Evolutionary conservation across 2,888 invertebrate species (phyloP), one percentile per base, ranked within the genome.

Genomic region (Criorhina ranunculi): DNA sequence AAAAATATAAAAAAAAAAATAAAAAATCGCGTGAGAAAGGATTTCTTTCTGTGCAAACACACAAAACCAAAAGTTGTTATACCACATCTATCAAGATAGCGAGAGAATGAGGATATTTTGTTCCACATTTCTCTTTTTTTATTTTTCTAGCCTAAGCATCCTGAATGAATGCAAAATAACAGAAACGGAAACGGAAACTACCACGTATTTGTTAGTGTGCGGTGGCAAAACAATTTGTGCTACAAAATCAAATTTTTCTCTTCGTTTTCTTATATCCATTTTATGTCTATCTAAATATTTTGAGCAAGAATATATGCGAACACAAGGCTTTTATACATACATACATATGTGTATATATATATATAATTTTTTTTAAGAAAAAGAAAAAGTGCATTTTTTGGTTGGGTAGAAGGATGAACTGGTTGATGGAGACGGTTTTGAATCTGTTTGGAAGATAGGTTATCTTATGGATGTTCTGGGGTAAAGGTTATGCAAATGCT

Each of bases 401-500:
- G 24, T 8, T 17, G 44, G 5, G 1, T n/a, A 44, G 12, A 60
- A 44, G 59, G 44, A 15, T 9, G 17, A 29, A 24, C 15, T 19
- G 46, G 17, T 42, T 35, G 44, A 37, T 24, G 37, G 69, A 40
- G 59, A 46, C 24, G 49, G 40, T 42, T 24, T 24, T 81, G 57
- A 59, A 59, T 64, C 59, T 51, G 35, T 51, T 59, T 9, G 7
- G 51, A 17, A n/a, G 19, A 31, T 31, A 49, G 53, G 51, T 17
- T 75, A 59, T 57, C 60, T 75, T 69, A 35, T 59, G 75, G 64
- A 66, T 66, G 17, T 79, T 64, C 35, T 64, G 46, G 42, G 69
- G 40, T 57, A 76, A 75, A 85, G 75, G 85, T 79, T 85, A 80
- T 79, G 85, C 80, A 85, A 80, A 85, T 80, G 75, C 75, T 76